Percentiles rank a stretch among this genome's conserved stretches.
Conservation (phyloP, 2,113 vertebrate genomes). For the Nicator chloris region DNA sequence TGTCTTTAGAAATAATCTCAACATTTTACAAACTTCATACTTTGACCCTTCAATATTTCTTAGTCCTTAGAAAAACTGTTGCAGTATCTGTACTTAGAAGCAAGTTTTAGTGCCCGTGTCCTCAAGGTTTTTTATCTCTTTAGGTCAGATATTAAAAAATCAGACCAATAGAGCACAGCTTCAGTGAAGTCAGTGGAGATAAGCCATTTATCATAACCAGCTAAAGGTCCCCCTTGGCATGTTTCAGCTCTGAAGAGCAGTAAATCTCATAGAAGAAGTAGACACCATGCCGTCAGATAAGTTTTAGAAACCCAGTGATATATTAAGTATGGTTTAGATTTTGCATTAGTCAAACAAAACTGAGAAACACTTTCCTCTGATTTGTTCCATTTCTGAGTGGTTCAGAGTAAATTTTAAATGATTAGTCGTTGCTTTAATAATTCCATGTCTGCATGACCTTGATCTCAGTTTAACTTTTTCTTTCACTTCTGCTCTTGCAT, state of each 20-base stretch:
- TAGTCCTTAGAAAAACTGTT: not conserved
- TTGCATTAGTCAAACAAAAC: not conserved
- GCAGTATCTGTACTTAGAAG: not conserved
- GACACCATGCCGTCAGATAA: not conserved
- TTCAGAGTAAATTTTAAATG: not conserved
- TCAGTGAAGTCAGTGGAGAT: not conserved
- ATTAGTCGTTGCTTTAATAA: not conserved
- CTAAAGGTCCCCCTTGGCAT: not conserved
- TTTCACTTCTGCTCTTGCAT: not conserved
- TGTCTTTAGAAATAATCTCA: not conserved
- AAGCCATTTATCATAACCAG: not conserved
- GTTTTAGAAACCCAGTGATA: conserved; percentile 16
- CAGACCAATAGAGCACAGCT: not conserved
- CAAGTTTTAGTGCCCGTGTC: not conserved
- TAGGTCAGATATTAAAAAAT: not conserved
- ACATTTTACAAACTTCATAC: not conserved
- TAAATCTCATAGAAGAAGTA: not conserved
- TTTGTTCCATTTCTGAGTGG: not conserved
- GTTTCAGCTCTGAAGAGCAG: conserved; percentile 22
- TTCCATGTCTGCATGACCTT: not conserved
- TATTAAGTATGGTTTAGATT: not conserved
- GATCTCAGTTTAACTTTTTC: not conserved
- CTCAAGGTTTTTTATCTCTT: conserved; percentile 17
- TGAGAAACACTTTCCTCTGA: not conserved
- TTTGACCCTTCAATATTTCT: not conserved